Percentiles rank a stretch among this genome's conserved stretches.
These are phyloP conservation scores for Kryptopterus vitreolus DNA, from an alignment of 2,797 vertebrate genomes.

Conservation along the genomic window DNA sequence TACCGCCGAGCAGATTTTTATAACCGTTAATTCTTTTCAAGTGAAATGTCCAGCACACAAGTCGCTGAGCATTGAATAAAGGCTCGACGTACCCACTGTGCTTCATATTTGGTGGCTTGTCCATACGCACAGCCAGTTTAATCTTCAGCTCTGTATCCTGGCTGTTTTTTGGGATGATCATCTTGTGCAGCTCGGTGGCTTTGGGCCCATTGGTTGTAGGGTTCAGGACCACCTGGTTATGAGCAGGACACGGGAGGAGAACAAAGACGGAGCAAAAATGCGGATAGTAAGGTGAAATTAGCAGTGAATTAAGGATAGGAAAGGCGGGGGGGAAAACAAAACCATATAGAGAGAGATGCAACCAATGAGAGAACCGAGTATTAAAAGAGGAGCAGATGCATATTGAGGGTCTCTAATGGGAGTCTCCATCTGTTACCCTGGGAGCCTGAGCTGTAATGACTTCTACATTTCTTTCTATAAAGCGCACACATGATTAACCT, in stretches of 20 bases:
- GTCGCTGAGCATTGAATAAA: not conserved
- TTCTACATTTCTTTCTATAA: slow-evolving; percentile 24
- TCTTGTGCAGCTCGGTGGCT: slow-evolving; percentile 87
- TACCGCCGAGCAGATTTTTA: not conserved
- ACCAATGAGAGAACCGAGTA: slow-evolving; percentile 21
- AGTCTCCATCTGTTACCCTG: slow-evolving; percentile 58
- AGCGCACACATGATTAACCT: not conserved
- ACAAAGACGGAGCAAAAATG: not conserved
- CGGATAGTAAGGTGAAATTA: not conserved
- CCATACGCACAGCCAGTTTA: slow-evolving; percentile 92
- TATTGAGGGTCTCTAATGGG: slow-evolving; percentile 51
- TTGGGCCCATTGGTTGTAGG: slow-evolving; percentile 92
- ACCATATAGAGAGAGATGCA: not conserved
- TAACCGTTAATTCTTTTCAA: not conserved
- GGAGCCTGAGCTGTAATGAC: slow-evolving; percentile 37
- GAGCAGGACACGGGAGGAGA: not conserved
- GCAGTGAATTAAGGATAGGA: not conserved
- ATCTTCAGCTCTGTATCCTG: slow-evolving; percentile 92
- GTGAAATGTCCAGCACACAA: not conserved
- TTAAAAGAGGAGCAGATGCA: slow-evolving; percentile 49
- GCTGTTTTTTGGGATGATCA: slow-evolving; percentile 91
- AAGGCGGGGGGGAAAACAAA: no score
- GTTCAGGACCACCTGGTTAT: slow-evolving; percentile 84
- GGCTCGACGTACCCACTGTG: slow-evolving; percentile 86
- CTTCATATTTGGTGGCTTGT: slow-evolving; percentile 97